These are phyloP conservation scores for Julus scanicus DNA, from an alignment of 2,888 invertebrate species.

Conservation along the genomic window DNA sequence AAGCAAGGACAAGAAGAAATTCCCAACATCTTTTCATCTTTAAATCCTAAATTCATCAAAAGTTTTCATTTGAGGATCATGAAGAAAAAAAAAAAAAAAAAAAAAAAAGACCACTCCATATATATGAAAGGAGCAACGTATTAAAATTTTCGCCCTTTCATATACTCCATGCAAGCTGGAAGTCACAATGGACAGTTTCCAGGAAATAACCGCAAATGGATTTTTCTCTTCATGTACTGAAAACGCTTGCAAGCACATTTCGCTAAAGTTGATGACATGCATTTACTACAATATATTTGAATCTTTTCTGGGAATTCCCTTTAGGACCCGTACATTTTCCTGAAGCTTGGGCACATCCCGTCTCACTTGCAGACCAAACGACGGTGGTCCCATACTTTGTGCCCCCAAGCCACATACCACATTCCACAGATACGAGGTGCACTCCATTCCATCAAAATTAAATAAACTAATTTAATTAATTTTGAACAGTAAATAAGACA, in stretches of 20 bases:
- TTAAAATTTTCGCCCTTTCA: neutral
- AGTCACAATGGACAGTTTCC: neutral
- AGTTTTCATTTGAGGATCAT: neutral
- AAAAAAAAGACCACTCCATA: neutral
- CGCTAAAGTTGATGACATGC: neutral
- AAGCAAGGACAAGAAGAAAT: neutral
- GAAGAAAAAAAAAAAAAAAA: neutral
- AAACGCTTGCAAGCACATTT: neutral
- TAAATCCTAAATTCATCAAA: slow-evolving; percentile 17
- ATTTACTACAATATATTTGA: neutral
- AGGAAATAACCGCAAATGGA: neutral
- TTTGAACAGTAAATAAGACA: too few relatives aligned
- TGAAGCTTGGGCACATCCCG: too few relatives aligned
- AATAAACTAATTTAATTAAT: too few relatives aligned
- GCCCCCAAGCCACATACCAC: too few relatives aligned
- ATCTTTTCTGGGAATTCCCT: neutral
- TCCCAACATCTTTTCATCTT: neutral
- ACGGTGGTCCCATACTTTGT: too few relatives aligned
- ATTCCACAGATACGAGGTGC: too few relatives aligned
- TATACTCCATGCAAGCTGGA: neutral
- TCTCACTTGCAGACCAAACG: too few relatives aligned
- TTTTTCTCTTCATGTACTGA: neutral
- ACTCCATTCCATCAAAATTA: too few relatives aligned
- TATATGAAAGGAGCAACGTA: neutral
- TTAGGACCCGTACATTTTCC: too few relatives aligned